These are phyloP conservation scores for Haplochromis vanheusdeni DNA, from an alignment of 2,113 vertebrate species.

Conservation along the genomic window DNA sequence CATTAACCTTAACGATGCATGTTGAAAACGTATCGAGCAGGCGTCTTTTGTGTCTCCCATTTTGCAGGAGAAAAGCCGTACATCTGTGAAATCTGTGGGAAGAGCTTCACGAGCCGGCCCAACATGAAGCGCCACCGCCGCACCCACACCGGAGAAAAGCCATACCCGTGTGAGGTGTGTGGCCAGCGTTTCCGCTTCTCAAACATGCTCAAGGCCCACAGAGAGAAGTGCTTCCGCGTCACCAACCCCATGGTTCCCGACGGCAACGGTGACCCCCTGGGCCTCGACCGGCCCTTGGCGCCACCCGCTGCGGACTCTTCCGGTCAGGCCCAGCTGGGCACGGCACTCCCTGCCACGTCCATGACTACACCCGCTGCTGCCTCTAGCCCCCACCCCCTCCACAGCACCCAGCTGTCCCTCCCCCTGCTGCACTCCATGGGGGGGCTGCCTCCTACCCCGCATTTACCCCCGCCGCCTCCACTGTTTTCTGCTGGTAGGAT, in stretches of 20 bases:
- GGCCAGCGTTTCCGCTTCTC: constrained; percentile 97
- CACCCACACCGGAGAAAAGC: constrained; percentile 96
- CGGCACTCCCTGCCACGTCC: constrained; percentile 2
- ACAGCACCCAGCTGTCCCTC: constrained; percentile 58
- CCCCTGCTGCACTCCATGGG: constrained; percentile 71
- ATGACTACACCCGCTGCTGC: constrained; percentile 48
- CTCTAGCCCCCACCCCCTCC: constrained; percentile 47
- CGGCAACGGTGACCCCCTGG: constrained; percentile 33
- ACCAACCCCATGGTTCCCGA: constrained; percentile 75
- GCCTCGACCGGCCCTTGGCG: constrained; percentile 42
- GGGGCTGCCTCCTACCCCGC: constrained; percentile 69
- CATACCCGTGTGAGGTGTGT: constrained; percentile 91
- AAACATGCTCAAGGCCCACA: constrained; percentile 98
- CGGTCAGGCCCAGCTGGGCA: constrained; percentile 23
- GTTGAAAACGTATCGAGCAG: neutral
- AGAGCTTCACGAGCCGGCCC: constrained; percentile 97
- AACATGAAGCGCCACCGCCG: constrained; percentile 98
- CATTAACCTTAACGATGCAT: neutral
- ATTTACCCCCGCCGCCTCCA: constrained; percentile 75
- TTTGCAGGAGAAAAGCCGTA: constrained; percentile 90
- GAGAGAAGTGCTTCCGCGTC: constrained; percentile 92
- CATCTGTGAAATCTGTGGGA: constrained; percentile 97
- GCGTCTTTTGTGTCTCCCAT: neutral
- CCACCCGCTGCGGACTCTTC: constrained; percentile 45
- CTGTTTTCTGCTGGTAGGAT: constrained; percentile 81